A percentile compares a stretch with the other conserved stretches of the same genome.
Evolutionary conservation across 1,140 invertebrate species (phyloP).

Genomic region (Hylyphantes graminicola): DNA sequence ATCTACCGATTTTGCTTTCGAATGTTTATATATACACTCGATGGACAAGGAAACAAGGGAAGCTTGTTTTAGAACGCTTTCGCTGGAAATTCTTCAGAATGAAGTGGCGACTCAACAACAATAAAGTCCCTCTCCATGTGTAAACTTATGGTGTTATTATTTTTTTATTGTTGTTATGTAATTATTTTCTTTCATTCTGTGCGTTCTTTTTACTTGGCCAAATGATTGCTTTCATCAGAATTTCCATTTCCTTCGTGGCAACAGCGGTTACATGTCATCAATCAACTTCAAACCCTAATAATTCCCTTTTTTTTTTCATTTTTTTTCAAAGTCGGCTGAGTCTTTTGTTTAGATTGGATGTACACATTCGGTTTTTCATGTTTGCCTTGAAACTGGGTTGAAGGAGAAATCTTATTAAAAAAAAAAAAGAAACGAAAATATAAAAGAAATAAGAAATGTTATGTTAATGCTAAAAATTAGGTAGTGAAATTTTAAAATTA

Average conservation of each 20-base stretch:
- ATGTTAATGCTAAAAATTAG: too few species aligned
- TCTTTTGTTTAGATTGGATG: too few species aligned
- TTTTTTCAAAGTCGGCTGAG: neutral
- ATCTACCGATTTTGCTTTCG: neutral
- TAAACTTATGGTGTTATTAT: neutral
- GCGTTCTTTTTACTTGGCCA: neutral
- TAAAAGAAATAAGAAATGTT: too few species aligned
- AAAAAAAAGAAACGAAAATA: too few species aligned
- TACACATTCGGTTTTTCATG: too few species aligned
- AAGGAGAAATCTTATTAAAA: too few species aligned
- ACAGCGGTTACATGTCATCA: conserved; percentile 1
- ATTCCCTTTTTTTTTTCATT: neutral
- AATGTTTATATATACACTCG: conserved; percentile 12
- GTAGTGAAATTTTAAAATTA: too few species aligned
- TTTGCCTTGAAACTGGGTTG: too few species aligned
- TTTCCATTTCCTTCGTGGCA: conserved; percentile 15
- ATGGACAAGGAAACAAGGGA: neutral
- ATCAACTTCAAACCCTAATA: conserved; percentile 18
- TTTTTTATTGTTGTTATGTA: neutral
- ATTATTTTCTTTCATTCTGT: neutral
- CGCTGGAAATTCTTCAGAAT: neutral
- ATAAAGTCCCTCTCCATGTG: too few species aligned
- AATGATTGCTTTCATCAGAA: neutral
- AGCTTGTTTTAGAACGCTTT: neutral
- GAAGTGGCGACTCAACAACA: neutral